phyloP scores from a whole-genome alignment of 2,113 vertebrate genomes.

The Calonectris borealis region DNA sequence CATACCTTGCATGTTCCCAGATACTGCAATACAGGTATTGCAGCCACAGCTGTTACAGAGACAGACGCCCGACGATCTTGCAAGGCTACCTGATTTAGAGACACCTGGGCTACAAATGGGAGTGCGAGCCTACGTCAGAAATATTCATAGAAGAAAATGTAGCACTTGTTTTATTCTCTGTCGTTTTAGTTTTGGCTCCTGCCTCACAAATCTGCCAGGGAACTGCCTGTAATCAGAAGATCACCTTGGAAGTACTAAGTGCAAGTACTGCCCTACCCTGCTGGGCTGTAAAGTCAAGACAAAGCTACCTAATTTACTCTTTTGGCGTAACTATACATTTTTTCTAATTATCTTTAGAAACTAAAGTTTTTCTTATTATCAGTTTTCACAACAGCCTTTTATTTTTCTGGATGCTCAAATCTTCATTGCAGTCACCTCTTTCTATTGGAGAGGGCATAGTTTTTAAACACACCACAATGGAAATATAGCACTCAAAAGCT shows the following conservation, averaged over 20 bases:
- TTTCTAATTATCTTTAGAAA: neutral
- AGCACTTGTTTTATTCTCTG: neutral
- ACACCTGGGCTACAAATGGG: neutral
- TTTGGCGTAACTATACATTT: neutral
- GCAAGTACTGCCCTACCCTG: neutral
- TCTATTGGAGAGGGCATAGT: neutral
- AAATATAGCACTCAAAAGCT: neutral
- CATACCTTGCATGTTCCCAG: fast-evolving
- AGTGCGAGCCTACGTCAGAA: neutral
- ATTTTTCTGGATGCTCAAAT: neutral
- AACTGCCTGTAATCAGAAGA: neutral
- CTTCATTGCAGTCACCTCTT: neutral
- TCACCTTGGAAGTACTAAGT: neutral
- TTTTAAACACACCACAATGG: neutral
- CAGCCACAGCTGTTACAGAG: neutral
- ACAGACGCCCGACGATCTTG: neutral
- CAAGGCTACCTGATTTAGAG: neutral
- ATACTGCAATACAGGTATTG: fast-evolving
- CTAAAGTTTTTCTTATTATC: neutral
- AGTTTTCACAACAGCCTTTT: neutral
- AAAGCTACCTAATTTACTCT: neutral
- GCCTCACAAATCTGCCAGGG: neutral
- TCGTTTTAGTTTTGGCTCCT: neutral
- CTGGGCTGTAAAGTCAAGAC: neutral
- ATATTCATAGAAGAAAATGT: fast-evolving